Evolutionary conservation across 2,888 invertebrate species (phyloP), one percentile per base, ranked within the genome.

Genomic region (Heliconius erato): DNA sequence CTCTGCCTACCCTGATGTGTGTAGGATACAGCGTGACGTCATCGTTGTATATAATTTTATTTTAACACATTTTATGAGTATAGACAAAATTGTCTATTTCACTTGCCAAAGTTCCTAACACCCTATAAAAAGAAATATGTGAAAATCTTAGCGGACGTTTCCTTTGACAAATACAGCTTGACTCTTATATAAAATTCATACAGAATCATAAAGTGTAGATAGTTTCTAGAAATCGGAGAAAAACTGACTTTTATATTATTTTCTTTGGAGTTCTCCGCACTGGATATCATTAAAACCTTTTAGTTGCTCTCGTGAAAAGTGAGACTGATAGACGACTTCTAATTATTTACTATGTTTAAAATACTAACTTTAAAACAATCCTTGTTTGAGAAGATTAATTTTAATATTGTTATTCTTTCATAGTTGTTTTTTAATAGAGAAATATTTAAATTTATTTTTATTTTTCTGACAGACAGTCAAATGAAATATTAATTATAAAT

Each of bases 141-240:
- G 32, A 26, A 69, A 69, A 79, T 54, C 79, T 79, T 69, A 49
- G 49, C 19, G n/a, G 63, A 69, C 68, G 32, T 59, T 32, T 71
- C 79, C 69, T 59, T 79, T 79, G 59, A 79, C 69, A 59, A 69
- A 79, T 32, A 59, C 7, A 71, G 71, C n/a, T 79, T 79, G 68
- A 79, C 49, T 67, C 28, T 49, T 69, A 79, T 71, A 79, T 71
- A 71, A 79, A 69, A 79, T 78, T 68, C 28, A 78, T 68, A 65
- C 28, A 68, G 49, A 49, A 65, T 12, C 28, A 68, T 65, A 78
- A 26, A 78, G 67, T 19, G 67, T 49, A 78, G 28, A 23, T 68
- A 68, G 49, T 67, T 67, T 67, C 78, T 28, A 44, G 67, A 49
- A 78, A 78, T 67, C 26, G 44, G 28, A 67, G 28, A 7, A 19